Evolutionary conservation across 64 coral and sea anemone genomes (phyloP), one percentile per base, ranked within the genome.

Genomic region (Trachythela sp.): DNA sequence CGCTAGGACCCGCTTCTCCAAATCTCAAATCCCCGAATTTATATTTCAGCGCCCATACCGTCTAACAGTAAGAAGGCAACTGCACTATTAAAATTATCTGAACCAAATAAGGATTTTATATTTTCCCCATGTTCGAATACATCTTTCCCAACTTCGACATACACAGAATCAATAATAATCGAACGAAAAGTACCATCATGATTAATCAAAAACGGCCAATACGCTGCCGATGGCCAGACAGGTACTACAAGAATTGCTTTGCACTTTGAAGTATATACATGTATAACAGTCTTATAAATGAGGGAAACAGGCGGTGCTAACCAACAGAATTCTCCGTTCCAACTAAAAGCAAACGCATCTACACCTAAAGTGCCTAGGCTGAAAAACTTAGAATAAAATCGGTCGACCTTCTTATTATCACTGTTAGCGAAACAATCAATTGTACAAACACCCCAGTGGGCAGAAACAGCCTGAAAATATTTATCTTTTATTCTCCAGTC

Each of bases 401-500:
- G 51, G 48, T 36, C 36, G 59, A 72, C 41, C 54, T 86, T 89
- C 37, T 20, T 9, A 84, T 91, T 91, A 29, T 77, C 17, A 72
- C 35, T 76, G 45, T 48, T 91, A 34, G 93, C 93, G 77, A 94
- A 94, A 80, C 86, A 91, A n/a, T 94, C 93, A 72, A 86, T 72
- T 88, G 86, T 84, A 36, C 76, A 91, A 27, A 48, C 38, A 18
- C 86, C 89, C 93, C 85, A 91, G 36, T 31, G 26, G 58, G 89
- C 48, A n/a, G 20, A 48, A 22, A 88, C 39, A 24, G 39, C 39
- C 24, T 85, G 43, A 86, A 91, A 94, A 80, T 91, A 91, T 35
- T 13, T 39, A 40, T 88, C 29, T n/a, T 83, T 94, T 22, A 91
- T 86, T 30, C 18, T 76, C 89, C 93, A 94, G 36, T 94, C 89